Percentiles rank a stretch among this genome's conserved stretches.
Evolutionary conservation across 64 coral and sea anemone genomes (phyloP).

Genomic region (Montipora cactus): DNA sequence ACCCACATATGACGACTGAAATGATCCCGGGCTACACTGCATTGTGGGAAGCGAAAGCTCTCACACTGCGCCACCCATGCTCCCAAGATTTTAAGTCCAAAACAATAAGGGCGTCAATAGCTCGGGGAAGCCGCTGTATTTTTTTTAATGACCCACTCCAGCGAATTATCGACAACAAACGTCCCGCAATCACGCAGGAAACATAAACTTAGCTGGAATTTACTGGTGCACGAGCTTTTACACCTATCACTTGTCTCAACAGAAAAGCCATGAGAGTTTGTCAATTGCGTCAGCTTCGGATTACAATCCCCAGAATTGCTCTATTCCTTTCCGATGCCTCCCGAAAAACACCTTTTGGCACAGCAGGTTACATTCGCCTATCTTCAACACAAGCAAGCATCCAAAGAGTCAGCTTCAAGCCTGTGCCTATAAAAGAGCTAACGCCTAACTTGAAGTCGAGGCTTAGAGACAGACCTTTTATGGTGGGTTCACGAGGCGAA

Average conservation of each 20-base stretch:
- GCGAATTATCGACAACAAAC: too few species aligned
- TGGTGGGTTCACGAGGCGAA: background rate
- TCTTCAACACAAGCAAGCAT: background rate
- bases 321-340: background rate
- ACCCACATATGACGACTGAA: too few species aligned
- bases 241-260: background rate
- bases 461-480: background rate
- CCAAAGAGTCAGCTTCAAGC: background rate
- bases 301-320: background rate
- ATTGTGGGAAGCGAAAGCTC: too few species aligned
- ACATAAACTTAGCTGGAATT: too few species aligned
- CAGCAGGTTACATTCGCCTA: background rate
- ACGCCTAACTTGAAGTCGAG: background rate
- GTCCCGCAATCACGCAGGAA: too few species aligned
- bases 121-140: too few species aligned
- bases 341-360: background rate
- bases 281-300: background rate
- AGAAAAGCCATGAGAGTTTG: background rate
- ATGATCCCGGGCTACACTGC: too few species aligned
- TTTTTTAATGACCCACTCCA: too few species aligned
- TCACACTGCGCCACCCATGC: too few species aligned
- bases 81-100: too few species aligned
- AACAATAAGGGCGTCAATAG: too few species aligned
- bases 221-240: too few species aligned
- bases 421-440: background rate